A percentile compares a stretch with the other conserved stretches of the same genome.
Evolutionary conservation across 2,113 vertebrate genomes (phyloP).

Genomic region (Burhinus bistriatus): DNA sequence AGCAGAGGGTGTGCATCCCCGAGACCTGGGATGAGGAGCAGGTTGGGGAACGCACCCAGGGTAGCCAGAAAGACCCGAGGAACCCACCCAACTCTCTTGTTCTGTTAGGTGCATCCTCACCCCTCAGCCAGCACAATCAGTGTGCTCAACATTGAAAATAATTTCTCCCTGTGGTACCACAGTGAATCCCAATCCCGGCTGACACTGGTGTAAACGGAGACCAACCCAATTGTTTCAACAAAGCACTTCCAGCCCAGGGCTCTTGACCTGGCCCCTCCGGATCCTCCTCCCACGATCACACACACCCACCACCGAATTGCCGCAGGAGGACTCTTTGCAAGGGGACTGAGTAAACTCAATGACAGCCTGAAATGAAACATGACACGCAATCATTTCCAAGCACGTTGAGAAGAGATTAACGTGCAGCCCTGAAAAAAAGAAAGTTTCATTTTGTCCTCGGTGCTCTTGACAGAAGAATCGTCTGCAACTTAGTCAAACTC

Average conservation of each 20-base stretch:
- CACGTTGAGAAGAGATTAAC: neutral
- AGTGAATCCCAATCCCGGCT: neutral
- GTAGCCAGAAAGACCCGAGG: neutral
- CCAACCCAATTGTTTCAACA: neutral
- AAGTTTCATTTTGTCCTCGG: slow-evolving; percentile 33
- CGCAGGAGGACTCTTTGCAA: neutral
- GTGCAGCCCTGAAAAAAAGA: neutral
- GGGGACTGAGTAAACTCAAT: neutral
- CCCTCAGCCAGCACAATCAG: neutral
- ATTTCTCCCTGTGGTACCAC: neutral
- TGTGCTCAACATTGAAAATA: neutral
- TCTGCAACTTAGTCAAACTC: neutral
- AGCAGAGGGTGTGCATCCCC: neutral
- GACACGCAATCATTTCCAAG: neutral
- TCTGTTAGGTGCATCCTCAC: neutral
- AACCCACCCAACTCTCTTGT: neutral
- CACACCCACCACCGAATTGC: rapidly evolving
- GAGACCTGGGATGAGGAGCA: neutral
- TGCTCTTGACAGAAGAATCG: slow-evolving; percentile 33
- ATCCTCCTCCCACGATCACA: neutral
- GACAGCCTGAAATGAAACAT: neutral
- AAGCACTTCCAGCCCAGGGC: neutral
- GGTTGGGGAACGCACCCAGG: neutral
- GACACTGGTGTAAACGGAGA: neutral
- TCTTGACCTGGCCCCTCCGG: neutral